phyloP scores from a whole-genome alignment of 2,113 vertebrate species.

The Rhinoderma darwinii region DNA sequence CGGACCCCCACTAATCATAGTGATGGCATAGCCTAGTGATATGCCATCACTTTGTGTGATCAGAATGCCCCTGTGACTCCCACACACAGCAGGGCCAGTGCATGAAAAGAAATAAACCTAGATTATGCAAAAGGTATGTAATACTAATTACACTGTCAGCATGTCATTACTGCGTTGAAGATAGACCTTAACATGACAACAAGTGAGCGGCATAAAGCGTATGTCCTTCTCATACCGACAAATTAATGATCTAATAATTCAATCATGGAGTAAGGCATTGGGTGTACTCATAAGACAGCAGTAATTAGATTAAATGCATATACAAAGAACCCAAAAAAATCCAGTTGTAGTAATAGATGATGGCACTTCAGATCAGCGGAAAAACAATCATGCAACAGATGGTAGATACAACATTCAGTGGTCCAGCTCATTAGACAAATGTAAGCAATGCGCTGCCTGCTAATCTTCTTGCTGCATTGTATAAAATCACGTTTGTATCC shows the following conservation, averaged over 20 bases:
- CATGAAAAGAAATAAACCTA: neutral
- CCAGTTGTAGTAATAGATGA: conserved; percentile 15
- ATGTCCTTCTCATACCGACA: neutral
- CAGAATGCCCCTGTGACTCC: too few species aligned
- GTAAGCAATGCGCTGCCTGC: conserved; percentile 25
- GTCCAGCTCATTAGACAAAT: conserved; percentile 39
- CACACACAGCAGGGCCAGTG: neutral
- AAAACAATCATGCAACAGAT: conserved; percentile 35
- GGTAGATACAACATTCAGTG: conserved; percentile 26
- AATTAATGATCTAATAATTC: neutral
- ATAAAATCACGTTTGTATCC: neutral
- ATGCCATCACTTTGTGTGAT: too few species aligned
- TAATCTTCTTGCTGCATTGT: neutral
- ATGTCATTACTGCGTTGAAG: neutral
- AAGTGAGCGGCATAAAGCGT: neutral
- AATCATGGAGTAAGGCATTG: neutral
- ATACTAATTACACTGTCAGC: neutral
- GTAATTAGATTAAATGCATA: neutral
- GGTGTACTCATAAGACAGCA: neutral
- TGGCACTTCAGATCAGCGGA: conserved; percentile 37
- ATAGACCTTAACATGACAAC: neutral
- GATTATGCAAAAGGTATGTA: neutral
- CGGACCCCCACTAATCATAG: too few species aligned
- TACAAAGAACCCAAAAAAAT: neutral
- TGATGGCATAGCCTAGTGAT: too few species aligned